Evolutionary conservation across 2,797 vertebrate genomes (phyloP), one percentile per base, ranked within the genome.

Genomic region (Lemur catta): DNA sequence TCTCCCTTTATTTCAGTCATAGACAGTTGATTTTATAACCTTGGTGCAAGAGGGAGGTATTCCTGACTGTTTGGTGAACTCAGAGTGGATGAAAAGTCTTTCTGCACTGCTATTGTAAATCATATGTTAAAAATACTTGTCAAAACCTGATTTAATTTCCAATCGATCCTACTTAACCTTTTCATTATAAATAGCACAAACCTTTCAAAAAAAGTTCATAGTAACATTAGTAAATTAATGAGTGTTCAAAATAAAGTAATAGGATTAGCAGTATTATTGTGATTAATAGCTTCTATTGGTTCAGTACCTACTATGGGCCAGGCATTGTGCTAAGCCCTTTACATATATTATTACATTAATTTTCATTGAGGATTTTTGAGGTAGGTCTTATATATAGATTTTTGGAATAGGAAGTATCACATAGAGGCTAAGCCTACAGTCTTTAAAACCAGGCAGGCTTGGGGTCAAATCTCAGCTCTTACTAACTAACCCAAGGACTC

Each of bases 141-240:
- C 35, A 69, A 84, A 89, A 52, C 11, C 18, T 11, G 22, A 46
- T 89, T 20, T 48, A 24, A n/a, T 76, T 84, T 94, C 65, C 28
- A 35, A 26, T 38, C 5, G 33, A 79, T 43, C 35, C 41, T 33
- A 6, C 46, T 18, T 89, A 55, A 59, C 7, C 12, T 82, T 84
- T 86, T 94, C 48, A 85, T 72, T 95, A 76, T 12, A 90, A 93
- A 71, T 33, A 91, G 12, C 22, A 43, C 9, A 71, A 75, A 50
- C 12, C 33, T 92, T 96, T 88, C 81, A 57, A 35, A 91, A 95
- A 20, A 95, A 89, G 26, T 82, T 52, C 84, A 65, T 7, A 52
- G 30, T 17, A 80, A 35, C 50, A 28, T 82, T 61, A 43, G 33
- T 43, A 75, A 89, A 50, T 75, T 75, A 80, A 67, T 15, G 76